phyloP scores from a whole-genome alignment of 2,797 vertebrate species.

The Ceyx erithaca region DNA sequence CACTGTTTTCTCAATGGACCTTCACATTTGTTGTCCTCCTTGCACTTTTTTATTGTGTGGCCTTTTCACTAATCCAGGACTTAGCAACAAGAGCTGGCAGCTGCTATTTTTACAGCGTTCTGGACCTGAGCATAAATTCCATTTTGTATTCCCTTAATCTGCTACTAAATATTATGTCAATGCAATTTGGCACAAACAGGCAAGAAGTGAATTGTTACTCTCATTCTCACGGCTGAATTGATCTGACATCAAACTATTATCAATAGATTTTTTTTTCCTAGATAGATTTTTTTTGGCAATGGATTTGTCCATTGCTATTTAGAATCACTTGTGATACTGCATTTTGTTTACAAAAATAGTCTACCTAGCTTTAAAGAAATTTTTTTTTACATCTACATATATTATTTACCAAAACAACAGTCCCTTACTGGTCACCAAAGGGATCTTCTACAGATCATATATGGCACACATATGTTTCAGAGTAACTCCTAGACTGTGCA shows the following conservation, averaged over 20 bases:
- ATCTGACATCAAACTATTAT: background rate
- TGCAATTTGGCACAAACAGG: background rate
- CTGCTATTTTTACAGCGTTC: background rate
- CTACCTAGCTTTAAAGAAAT: background rate
- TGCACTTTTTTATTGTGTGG: background rate
- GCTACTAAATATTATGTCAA: background rate
- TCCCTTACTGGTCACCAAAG: background rate
- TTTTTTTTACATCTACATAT: too few species aligned
- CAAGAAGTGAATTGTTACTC: background rate
- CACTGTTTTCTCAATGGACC: background rate
- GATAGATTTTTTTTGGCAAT: background rate
- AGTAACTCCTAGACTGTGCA: background rate
- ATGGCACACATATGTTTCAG: accelerated
- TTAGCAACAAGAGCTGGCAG: background rate
- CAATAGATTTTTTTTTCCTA: background rate
- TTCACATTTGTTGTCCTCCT: background rate
- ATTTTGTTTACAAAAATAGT: background rate
- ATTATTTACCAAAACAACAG: background rate
- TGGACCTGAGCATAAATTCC: background rate
- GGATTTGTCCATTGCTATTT: background rate
- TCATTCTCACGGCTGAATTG: background rate
- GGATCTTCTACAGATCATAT: background rate
- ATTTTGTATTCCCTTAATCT: background rate
- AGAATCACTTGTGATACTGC: background rate
- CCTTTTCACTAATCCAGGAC: background rate